Conservation (phyloP, 1,140 invertebrate species). For the Laupala kohalensis region DNA sequence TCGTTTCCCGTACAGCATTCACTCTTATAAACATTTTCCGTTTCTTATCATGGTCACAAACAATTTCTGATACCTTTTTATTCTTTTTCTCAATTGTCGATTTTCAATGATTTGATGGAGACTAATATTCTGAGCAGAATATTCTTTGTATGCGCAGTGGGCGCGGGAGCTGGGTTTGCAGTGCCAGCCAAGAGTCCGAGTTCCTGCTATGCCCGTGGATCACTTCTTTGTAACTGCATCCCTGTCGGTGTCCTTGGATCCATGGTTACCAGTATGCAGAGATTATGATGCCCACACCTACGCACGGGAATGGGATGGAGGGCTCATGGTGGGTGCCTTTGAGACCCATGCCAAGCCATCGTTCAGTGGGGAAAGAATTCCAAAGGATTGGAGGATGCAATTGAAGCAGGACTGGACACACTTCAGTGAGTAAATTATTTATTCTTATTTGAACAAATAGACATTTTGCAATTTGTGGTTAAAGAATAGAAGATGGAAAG, state of each 20-base stretch:
- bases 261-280: conserved; percentile 39
- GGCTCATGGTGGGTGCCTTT: conserved; percentile 53
- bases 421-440: conserved; percentile 34
- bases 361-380: conserved; percentile 40
- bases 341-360: conserved; percentile 49
- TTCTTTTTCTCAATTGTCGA: no score
- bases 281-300: conserved; percentile 58
- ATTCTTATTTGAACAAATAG: no score
- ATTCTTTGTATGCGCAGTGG: no score
- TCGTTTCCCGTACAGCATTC: no score
- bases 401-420: conserved; percentile 45
- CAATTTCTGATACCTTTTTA: no score
- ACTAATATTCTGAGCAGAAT: no score
- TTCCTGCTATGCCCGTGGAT: conserved; percentile 56
- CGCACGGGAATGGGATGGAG: conserved; percentile 38
- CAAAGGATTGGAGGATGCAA: conserved; percentile 41
- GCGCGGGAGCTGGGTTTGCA: conserved; percentile 47
- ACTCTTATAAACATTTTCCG: no score
- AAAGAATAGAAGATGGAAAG: background rate
- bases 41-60: no score
- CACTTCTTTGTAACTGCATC: conserved; percentile 52
- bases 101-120: no score
- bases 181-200: conserved; percentile 46
- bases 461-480: background rate
- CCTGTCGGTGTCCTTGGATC: conserved; percentile 24